Conservation (phyloP, 2,797 vertebrate genomes). For the Manis javanica region DNA sequence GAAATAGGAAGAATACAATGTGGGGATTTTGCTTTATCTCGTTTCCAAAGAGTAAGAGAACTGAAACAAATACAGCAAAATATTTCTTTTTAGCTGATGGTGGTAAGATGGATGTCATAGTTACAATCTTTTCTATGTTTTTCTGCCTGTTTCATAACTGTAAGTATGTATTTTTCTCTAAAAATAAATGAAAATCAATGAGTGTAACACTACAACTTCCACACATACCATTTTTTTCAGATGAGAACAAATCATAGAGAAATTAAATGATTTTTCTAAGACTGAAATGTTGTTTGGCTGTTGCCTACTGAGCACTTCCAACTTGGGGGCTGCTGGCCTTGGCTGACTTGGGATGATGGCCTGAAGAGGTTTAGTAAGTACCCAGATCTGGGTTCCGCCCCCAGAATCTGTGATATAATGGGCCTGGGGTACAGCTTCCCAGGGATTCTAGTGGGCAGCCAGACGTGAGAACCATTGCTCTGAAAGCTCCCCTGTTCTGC, state of each 20-base stretch:
- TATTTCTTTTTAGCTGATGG: not conserved
- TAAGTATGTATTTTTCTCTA: not conserved
- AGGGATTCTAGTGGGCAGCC: not conserved
- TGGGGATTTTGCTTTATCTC: not conserved
- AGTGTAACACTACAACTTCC: not conserved
- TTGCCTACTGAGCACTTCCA: not conserved
- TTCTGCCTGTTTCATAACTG: not conserved
- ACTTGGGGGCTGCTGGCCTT: not conserved
- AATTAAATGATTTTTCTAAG: conserved; percentile 54
- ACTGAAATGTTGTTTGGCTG: not conserved
- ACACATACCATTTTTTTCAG: conserved; percentile 27
- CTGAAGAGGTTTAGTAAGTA: not conserved
- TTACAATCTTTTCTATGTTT: not conserved
- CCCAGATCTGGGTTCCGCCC: not conserved
- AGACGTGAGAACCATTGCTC: not conserved
- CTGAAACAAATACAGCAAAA: not conserved
- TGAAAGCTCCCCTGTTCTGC: conserved; percentile 18
- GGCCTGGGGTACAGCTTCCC: not conserved
- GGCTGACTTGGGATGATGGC: not conserved
- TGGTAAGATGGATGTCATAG: not conserved
- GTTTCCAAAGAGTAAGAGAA: not conserved
- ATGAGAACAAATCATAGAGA: conserved; percentile 27
- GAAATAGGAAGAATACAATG: not conserved
- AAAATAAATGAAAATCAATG: not conserved
- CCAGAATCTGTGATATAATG: not conserved